A percentile compares a stretch with the other conserved stretches of the same genome.
Evolutionary conservation across 2,797 vertebrate species (phyloP).

Genomic region (Neosalanx taihuensis): DNA sequence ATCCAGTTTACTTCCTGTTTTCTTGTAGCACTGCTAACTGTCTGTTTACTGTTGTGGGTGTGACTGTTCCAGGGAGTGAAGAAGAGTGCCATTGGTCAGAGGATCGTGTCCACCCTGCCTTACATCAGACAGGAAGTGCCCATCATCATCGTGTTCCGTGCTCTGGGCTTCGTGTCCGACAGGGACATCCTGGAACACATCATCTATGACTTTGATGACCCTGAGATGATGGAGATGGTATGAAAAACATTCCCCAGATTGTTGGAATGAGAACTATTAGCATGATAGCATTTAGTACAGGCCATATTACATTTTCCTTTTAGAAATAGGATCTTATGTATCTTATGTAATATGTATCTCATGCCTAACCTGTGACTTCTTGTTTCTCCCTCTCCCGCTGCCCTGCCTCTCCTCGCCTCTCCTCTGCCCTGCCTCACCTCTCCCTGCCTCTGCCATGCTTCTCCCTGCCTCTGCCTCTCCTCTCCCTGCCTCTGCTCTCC

Average conservation of each 20-base stretch:
- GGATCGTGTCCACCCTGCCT: slow-evolving; percentile 94
- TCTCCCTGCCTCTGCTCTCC: no score
- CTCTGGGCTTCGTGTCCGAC: slow-evolving; percentile 94
- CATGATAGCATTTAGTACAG: no score
- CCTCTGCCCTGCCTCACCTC: no score
- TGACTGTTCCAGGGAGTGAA: slow-evolving; percentile 83
- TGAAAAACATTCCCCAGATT: slow-evolving; percentile 5
- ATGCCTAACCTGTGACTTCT: no score
- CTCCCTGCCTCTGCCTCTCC: no score
- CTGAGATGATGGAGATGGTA: slow-evolving; percentile 99
- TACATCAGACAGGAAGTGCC: slow-evolving; percentile 98
- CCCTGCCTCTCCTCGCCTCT: no score
- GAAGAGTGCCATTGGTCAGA: slow-evolving; percentile 97
- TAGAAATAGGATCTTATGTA: neutral
- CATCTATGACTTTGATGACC: slow-evolving; percentile 98
- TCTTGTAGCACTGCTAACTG: neutral
- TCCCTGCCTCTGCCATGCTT: no score
- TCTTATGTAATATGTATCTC: neutral
- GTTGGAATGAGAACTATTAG: neutral
- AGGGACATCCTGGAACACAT: slow-evolving; percentile 98
- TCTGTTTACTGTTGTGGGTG: neutral
- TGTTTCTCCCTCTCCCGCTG: no score
- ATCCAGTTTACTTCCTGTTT: neutral
- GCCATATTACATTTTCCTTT: no score
- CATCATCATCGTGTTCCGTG: slow-evolving; percentile 97